phyloP scores from a whole-genome alignment of 2,113 vertebrate species.

The Apteryx mantelli region DNA sequence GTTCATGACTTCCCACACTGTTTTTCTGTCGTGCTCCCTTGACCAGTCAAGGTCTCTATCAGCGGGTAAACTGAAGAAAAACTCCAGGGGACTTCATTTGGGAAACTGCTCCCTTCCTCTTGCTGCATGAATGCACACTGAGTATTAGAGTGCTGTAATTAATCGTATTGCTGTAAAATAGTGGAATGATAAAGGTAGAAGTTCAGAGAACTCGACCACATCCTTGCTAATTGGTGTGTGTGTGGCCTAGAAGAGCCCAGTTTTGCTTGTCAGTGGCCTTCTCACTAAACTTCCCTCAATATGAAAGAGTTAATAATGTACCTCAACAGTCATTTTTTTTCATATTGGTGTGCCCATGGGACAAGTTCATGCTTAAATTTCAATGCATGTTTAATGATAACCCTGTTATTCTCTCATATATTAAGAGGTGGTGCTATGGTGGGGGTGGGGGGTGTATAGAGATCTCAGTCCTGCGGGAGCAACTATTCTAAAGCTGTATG shows the following conservation, averaged over 20 bases:
- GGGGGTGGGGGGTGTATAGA: accelerated
- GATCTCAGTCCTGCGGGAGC: not conserved
- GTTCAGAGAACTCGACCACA: not conserved
- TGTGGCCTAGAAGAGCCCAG: not conserved
- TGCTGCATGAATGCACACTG: not conserved
- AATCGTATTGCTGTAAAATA: not conserved
- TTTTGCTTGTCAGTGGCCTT: not conserved
- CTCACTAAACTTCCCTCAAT: not conserved
- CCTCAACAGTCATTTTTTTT: not conserved
- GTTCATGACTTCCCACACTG: not conserved
- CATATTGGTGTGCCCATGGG: not conserved
- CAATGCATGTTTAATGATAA: not conserved
- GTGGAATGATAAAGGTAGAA: not conserved
- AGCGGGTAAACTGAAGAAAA: not conserved
- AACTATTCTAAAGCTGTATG: not conserved
- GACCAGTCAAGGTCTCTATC: not conserved
- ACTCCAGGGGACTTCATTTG: not conserved
- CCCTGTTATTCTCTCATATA: not conserved
- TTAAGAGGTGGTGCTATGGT: not conserved
- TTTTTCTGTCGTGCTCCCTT: not conserved
- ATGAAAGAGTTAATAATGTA: not conserved
- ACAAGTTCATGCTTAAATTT: not conserved
- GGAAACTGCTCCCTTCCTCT: not conserved
- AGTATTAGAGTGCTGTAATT: not conserved
- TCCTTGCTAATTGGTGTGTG: not conserved